These are phyloP conservation scores for Drosophila funebris DNA, from an alignment of 1,140 invertebrate species.

Conservation along the genomic window DNA sequence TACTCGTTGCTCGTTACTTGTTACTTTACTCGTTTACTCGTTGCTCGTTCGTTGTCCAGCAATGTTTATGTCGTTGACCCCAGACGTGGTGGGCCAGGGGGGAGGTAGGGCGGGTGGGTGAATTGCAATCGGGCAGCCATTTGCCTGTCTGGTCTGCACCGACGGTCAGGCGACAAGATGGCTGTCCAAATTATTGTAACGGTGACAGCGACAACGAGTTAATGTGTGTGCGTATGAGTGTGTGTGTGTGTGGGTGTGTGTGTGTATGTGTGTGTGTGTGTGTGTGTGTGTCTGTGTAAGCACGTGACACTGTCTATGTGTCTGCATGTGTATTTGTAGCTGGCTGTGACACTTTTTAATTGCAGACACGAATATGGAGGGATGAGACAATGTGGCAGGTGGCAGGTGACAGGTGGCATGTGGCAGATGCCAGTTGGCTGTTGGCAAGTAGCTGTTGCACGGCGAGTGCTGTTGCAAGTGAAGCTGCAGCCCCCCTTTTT, in stretches of 20 bases:
- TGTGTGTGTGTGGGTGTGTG: slow-evolving; percentile 14
- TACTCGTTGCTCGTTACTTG: too few species aligned
- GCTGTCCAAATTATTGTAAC: slow-evolving; percentile 53
- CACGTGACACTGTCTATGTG: slow-evolving; percentile 6
- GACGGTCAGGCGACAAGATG: slow-evolving; percentile 24
- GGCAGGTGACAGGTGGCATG: background rate
- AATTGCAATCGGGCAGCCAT: background rate
- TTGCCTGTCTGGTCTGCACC: background rate
- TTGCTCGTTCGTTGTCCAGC: background rate
- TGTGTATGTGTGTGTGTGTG: slow-evolving; percentile 3
- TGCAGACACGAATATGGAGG: slow-evolving; percentile 1
- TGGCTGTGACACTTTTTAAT: slow-evolving; percentile 15
- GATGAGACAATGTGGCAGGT: too few species aligned
- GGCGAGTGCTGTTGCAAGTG: background rate
- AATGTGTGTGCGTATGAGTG: slow-evolving; percentile 1
- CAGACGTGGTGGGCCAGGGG: too few species aligned
- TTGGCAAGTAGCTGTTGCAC: slow-evolving; percentile 4
- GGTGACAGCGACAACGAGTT: slow-evolving; percentile 13
- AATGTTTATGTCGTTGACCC: slow-evolving; percentile 27
- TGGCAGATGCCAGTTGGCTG: background rate
- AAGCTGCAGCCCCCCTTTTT: background rate
- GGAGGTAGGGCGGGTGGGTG: too few species aligned
- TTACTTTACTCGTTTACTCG: background rate
- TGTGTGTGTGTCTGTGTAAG: slow-evolving; percentile 15
- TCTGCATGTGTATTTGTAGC: background rate